phyloP scores from a whole-genome alignment of 1,140 invertebrate species.

The Zeugodacus cucurbitae region DNA sequence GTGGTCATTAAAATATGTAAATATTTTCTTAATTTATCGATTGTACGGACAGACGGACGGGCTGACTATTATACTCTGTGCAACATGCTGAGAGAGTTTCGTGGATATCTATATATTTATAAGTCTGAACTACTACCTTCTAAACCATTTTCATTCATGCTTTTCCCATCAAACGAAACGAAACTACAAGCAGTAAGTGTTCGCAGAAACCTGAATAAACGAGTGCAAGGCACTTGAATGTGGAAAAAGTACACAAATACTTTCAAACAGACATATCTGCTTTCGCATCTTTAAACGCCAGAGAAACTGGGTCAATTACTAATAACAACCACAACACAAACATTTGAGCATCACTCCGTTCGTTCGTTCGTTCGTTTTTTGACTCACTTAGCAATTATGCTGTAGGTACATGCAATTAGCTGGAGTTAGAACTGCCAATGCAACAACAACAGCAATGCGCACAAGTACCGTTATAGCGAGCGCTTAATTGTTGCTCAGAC shows the following conservation, averaged over 20 bases:
- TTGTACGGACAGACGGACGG: too few relatives aligned
- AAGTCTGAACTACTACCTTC: too few relatives aligned
- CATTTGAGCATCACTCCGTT: neutral
- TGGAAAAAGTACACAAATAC: neutral
- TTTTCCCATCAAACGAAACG: neutral
- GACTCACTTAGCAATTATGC: neutral
- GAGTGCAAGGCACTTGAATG: neutral
- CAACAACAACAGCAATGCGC: neutral
- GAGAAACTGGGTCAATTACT: neutral
- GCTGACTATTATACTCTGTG: too few relatives aligned
- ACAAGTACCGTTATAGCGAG: neutral
- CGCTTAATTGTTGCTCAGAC: neutral
- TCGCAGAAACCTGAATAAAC: neutral
- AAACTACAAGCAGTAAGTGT: too few relatives aligned
- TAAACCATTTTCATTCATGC: too few relatives aligned
- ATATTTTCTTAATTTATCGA: too few relatives aligned
- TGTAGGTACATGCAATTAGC: neutral
- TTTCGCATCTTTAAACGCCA: neutral
- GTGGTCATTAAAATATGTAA: too few relatives aligned
- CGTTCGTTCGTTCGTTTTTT: neutral
- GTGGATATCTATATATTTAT: too few relatives aligned
- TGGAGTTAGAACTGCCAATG: neutral
- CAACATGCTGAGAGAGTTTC: too few relatives aligned
- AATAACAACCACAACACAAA: slow-evolving; percentile 7
- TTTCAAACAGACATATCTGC: neutral